Percentiles rank a stretch among this genome's conserved stretches.
Conservation (phyloP, 2,113 vertebrate species). For the Datnioides undecimradiatus region DNA sequence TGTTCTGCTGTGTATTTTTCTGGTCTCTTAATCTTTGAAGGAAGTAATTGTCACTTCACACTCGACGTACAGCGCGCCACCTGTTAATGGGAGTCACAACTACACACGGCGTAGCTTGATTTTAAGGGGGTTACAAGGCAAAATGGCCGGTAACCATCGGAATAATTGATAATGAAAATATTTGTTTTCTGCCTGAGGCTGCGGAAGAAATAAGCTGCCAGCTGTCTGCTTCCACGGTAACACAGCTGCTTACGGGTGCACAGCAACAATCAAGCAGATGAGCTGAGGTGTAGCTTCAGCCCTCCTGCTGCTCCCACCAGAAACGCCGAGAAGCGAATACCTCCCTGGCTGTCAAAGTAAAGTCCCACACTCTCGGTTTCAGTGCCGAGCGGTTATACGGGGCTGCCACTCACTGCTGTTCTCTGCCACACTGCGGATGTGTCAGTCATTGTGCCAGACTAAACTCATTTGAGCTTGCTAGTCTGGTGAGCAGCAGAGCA, state of each 20-base stretch:
- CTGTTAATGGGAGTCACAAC: not conserved
- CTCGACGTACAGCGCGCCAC: no score
- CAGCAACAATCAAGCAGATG: conserved; percentile 41
- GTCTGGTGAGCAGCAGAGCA: conserved; percentile 46
- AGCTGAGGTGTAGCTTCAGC: conserved; percentile 26
- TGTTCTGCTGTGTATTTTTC: no score
- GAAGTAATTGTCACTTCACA: not conserved
- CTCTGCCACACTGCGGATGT: conserved; percentile 41
- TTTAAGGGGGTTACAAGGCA: not conserved
- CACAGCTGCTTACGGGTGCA: conserved; percentile 57
- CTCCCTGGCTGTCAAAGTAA: conserved; percentile 40
- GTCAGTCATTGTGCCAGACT: conserved; percentile 56
- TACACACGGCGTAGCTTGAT: not conserved
- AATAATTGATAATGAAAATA: conserved; percentile 17
- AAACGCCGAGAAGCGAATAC: conserved; percentile 23
- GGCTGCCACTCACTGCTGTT: conserved; percentile 45
- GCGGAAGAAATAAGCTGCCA: conserved; percentile 1
- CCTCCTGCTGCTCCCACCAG: conserved; percentile 43
- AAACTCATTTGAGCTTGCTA: conserved; percentile 47
- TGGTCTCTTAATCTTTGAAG: not conserved
- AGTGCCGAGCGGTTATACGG: not conserved
- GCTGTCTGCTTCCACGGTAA: conserved; percentile 26
- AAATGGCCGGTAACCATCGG: not conserved
- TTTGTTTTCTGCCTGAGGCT: not conserved
- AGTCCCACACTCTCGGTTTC: conserved; percentile 30